Conservation (phyloP, 2,888 invertebrate genomes). For the Scaeva pyrastri region DNA sequence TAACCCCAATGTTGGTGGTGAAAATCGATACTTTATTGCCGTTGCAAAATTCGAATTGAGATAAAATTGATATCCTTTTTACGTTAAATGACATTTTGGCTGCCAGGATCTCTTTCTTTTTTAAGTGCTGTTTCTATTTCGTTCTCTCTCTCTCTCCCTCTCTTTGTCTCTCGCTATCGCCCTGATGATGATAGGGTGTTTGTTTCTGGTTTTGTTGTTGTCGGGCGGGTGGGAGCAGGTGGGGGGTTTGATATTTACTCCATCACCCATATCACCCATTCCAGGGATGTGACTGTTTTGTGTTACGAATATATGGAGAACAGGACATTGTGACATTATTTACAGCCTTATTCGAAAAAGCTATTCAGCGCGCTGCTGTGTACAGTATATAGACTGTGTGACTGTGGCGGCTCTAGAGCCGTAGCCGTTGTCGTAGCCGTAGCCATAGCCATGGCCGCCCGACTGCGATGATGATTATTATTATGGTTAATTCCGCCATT, state of each 20-base stretch:
- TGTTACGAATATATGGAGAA: slow-evolving; percentile 57
- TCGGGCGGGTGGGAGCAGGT: too few species aligned
- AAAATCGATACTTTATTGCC: slow-evolving; percentile 76
- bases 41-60: slow-evolving; percentile 74
- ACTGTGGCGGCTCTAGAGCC: slow-evolving; percentile 32
- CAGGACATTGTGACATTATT: slow-evolving; percentile 63
- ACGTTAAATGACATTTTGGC: slow-evolving; percentile 75
- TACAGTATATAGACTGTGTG: neutral
- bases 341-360: slow-evolving; percentile 54
- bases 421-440: too few species aligned
- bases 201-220: neutral
- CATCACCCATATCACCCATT: neutral
- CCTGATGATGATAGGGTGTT: slow-evolving; percentile 13
- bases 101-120: slow-evolving; percentile 48
- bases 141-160: neutral
- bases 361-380: slow-evolving; percentile 12
- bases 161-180: neutral
- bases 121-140: slow-evolving; percentile 41
- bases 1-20: slow-evolving; percentile 73
- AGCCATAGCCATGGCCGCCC: neutral
- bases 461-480: slow-evolving; percentile 67
- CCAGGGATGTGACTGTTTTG: slow-evolving; percentile 17
- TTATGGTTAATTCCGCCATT: slow-evolving; percentile 71
- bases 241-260: slow-evolving; percentile 11
- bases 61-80: slow-evolving; percentile 76